phyloP scores from a whole-genome alignment of 2,797 vertebrate species.

The Poecilia wingei region DNA sequence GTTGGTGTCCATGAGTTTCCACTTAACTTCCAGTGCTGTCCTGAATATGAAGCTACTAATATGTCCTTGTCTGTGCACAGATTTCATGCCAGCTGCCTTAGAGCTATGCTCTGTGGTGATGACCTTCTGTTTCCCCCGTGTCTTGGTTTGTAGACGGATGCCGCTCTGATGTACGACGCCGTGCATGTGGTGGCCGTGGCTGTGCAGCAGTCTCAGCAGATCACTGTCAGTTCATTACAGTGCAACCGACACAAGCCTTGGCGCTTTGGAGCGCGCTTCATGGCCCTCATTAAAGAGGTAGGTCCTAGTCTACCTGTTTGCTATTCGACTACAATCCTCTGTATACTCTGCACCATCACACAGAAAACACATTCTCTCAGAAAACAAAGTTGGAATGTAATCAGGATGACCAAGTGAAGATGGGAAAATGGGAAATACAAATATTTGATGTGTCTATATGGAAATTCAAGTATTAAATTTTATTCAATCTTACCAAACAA shows the following conservation, averaged over 20 bases:
- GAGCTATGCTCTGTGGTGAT: slow-evolving; percentile 41
- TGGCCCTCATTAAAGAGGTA: slow-evolving; percentile 96
- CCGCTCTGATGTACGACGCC: slow-evolving; percentile 95
- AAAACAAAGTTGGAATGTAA: background rate
- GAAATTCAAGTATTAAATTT: background rate
- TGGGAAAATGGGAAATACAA: background rate
- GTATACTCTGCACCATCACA: slow-evolving; percentile 3
- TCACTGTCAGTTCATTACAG: slow-evolving; percentile 96
- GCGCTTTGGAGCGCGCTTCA: slow-evolving; percentile 94
- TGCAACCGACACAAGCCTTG: slow-evolving; percentile 97
- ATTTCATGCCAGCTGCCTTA: background rate
- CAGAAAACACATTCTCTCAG: slow-evolving; percentile 19
- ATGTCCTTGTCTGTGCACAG: slow-evolving; percentile 23
- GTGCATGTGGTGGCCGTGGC: slow-evolving; percentile 96
- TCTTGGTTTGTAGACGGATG: slow-evolving; percentile 87
- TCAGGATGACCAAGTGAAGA: background rate
- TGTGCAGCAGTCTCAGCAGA: slow-evolving; percentile 95
- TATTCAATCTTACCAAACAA: background rate
- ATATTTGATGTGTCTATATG: background rate
- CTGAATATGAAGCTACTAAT: background rate
- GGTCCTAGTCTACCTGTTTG: slow-evolving; percentile 22
- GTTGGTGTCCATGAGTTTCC: too few species aligned
- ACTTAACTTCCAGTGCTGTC: background rate
- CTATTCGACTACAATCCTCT: slow-evolving; percentile 9
- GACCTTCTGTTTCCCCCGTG: slow-evolving; percentile 6